Percentiles rank a stretch among this genome's conserved stretches.
Evolutionary conservation across 53 echinoderm and acorn worm genomes (phyloP).

Genomic region (Mesocentrotus franciscanus): DNA sequence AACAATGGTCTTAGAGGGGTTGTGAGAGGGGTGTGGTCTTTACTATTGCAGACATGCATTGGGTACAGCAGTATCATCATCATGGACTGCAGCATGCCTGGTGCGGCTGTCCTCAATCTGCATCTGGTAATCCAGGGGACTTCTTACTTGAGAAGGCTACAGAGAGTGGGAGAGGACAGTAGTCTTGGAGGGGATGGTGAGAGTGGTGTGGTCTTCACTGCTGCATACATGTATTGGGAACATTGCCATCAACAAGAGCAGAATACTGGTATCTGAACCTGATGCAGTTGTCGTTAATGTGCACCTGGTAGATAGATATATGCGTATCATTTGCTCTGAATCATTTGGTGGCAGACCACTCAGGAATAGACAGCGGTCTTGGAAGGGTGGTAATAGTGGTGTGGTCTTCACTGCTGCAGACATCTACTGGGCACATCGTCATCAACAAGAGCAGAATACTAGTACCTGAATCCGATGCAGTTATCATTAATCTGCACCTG

Average conservation of each 20-base stretch:
- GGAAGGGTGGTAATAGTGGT: slow-evolving; percentile 81
- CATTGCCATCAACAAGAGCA: slow-evolving; percentile 52
- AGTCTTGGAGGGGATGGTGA: no score
- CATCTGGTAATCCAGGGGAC: no score
- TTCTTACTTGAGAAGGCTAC: no score
- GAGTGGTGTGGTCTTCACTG: slow-evolving; percentile 29
- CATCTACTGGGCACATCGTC: slow-evolving; percentile 59
- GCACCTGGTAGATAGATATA: slow-evolving; percentile 70
- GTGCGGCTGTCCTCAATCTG: no score
- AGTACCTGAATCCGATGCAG: no score
- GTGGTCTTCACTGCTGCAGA: slow-evolving; percentile 65
- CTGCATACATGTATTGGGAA: slow-evolving; percentile 58
- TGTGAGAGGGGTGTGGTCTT: no score
- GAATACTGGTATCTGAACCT: background rate
- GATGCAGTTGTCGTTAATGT: no score
- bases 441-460: slow-evolving; percentile 54
- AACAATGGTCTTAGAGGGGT: no score
- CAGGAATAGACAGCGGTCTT: slow-evolving; percentile 80
- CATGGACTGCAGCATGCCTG: background rate
- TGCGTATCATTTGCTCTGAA: slow-evolving; percentile 44
- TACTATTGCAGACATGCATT: no score
- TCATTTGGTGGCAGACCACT: slow-evolving; percentile 77
- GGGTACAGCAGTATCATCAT: background rate
- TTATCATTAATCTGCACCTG: no score
- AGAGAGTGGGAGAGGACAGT: no score